Base-by-base conservation (phyloP, 2,797 vertebrate species). In the Chaetophractus vellerosus region DNA sequence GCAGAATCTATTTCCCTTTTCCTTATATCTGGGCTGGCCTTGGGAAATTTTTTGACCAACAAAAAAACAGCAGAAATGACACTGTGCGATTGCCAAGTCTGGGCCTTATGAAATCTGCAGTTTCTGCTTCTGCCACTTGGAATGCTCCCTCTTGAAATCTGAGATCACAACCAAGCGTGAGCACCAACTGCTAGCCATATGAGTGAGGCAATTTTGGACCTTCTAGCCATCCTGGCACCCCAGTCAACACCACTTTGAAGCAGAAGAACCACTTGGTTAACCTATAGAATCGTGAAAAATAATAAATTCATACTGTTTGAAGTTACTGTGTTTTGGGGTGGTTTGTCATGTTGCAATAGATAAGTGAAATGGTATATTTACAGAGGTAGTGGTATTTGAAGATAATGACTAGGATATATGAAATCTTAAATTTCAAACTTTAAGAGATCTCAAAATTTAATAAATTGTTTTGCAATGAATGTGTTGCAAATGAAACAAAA, bases 401-500 rank as follows among this genome's bases (percentile, higher is more conserved):
- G 63, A 59, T 66, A 84, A 55, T 33, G 18, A 50, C 38, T 84
- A 50, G 19, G 45, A 91, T 36, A 83, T 36, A 24, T 90, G 74
- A 91, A 86, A 80, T 76, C 48, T 80, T 55, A 50, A 61, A 0
- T 89, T 72, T 74, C 74, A 63, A 7, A 93, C 8, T 59, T 59
- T 14, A 31, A 75, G 28, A 75, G 31, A 50, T 75, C n/a, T 9
- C 3, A 10, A 18, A 75, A 9, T 50, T 31, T 75, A 75, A 50
- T 50, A 75, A 89, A 61, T 71, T 87, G 80, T 28, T 31, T 38
- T 68, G 86, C 21, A 86, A 86, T 38, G 8, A 85, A 74, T 79
- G 38, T 66, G 50, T 19, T 79, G 4, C n/a, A 64, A 90, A 86
- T 69, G 31, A 87, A 90, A 90, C 26, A 92, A 90, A 89, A 80